These are phyloP conservation scores for Ferdinandea cuprea DNA, from an alignment of 2,888 invertebrate species.

Conservation along the genomic window DNA sequence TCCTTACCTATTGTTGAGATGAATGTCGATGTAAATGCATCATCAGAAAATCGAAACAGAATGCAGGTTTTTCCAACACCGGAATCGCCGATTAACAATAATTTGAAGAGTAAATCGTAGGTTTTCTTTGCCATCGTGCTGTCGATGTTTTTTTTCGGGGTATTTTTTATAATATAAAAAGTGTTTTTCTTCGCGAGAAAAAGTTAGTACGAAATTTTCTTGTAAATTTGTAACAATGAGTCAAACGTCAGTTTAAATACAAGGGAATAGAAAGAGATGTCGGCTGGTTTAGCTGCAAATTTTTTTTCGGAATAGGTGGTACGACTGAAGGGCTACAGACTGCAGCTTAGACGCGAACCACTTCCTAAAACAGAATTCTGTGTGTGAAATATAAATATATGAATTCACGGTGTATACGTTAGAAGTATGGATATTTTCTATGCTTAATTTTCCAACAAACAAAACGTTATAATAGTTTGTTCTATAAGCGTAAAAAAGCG, in stretches of 20 bases:
- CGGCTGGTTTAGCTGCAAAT: constrained; percentile 1
- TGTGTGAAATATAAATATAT: not conserved
- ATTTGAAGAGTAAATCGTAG: constrained; percentile 96
- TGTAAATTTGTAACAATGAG: constrained; percentile 72
- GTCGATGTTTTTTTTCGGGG: constrained; percentile 22
- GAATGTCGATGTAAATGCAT: constrained; percentile 97
- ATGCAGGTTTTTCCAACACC: constrained; percentile 98
- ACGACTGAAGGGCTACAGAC: constrained; percentile 15
- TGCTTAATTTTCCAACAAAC: too few species aligned
- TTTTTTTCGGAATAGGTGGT: constrained; percentile 27
- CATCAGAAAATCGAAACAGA: constrained; percentile 96
- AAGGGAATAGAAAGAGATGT: constrained; percentile 28
- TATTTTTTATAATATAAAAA: constrained; percentile 46
- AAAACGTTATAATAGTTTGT: too few species aligned
- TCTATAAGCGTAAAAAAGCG: too few species aligned
- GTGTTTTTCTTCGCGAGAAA: constrained; percentile 43
- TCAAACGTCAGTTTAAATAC: constrained; percentile 67
- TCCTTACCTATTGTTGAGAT: constrained; percentile 95
- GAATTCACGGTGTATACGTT: too few species aligned
- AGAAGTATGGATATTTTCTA: too few species aligned
- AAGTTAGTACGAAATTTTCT: constrained; percentile 66
- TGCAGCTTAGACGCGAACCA: not conserved
- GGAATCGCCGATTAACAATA: constrained; percentile 95
- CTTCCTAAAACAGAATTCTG: not conserved
- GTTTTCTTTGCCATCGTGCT: constrained; percentile 95